phyloP scores from a whole-genome alignment of 2,888 invertebrate genomes.

The Machimus atricapillus region DNA sequence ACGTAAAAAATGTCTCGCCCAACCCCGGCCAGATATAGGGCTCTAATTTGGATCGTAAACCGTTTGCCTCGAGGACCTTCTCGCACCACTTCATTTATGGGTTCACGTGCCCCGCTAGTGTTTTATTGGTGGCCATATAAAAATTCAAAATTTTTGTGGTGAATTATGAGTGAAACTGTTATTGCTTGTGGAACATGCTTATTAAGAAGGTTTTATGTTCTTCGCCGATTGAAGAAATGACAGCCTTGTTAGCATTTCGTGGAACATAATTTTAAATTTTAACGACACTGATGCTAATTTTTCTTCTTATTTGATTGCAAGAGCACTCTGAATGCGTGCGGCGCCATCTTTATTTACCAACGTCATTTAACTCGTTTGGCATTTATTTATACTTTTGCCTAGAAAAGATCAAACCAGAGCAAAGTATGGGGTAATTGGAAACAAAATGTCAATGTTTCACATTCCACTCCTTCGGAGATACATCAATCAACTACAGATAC shows the following conservation, averaged over 20 bases:
- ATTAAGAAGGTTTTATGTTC: neutral
- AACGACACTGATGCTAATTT: neutral
- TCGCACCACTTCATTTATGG: neutral
- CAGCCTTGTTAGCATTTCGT: neutral
- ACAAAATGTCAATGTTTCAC: too few relatives aligned
- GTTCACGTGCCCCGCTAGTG: constrained; percentile 11
- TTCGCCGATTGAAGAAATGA: neutral
- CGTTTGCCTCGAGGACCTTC: neutral
- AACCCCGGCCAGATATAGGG: neutral
- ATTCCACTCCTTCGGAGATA: too few relatives aligned
- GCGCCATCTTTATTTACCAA: neutral
- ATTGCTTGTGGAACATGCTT: neutral
- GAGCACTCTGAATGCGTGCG: neutral
- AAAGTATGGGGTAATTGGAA: too few relatives aligned
- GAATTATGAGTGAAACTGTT: constrained; percentile 6
- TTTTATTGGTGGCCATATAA: constrained; percentile 6
- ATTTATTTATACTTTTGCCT: neutral
- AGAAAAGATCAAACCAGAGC: too few relatives aligned
- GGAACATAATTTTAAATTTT: neutral
- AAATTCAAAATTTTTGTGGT: constrained; percentile 6
- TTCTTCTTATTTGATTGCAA: neutral
- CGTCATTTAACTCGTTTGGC: neutral
- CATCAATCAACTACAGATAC: too few relatives aligned
- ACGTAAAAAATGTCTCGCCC: neutral
- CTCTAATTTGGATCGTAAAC: neutral